Evolutionary conservation across 2,113 vertebrate genomes (phyloP).

Genomic region (Eptesicus fuscus): DNA sequence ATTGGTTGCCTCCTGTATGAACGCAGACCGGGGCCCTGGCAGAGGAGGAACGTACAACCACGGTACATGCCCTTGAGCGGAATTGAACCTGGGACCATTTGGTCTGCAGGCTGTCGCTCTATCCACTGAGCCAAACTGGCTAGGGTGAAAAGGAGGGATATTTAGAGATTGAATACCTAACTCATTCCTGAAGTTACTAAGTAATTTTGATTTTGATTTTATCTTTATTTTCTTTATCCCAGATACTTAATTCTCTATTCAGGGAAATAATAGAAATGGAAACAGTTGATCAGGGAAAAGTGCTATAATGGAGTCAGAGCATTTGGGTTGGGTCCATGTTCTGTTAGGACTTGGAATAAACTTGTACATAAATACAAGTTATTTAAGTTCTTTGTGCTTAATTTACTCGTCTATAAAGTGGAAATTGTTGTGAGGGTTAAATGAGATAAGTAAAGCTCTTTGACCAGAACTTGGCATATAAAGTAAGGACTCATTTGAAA

Average conservation of each 20-base stretch:
- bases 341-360: not conserved
- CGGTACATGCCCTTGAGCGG: too few species aligned
- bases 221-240: not conserved
- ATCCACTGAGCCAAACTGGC: too few species aligned
- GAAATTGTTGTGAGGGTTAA: constrained; percentile 15
- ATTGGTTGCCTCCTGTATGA: too few species aligned
- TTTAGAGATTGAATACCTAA: constrained; percentile 8
- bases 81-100: too few species aligned
- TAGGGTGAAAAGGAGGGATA: not conserved
- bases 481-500: constrained; percentile 32
- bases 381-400: constrained; percentile 21
- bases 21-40: too few species aligned
- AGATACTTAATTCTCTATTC: not conserved
- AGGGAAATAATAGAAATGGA: not conserved
- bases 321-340: not conserved
- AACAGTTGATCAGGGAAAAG: not conserved
- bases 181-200: not conserved
- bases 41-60: too few species aligned
- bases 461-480: not conserved
- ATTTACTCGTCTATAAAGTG: constrained; percentile 4
- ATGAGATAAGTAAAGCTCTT: not conserved
- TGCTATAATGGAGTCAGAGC: not conserved
- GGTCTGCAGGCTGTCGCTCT: too few species aligned
- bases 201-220: constrained; percentile 33
- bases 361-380: not conserved